Evolutionary conservation across 2,113 vertebrate species (phyloP), one percentile per base, ranked within the genome.

Genomic region (Mesitornis unicolor): DNA sequence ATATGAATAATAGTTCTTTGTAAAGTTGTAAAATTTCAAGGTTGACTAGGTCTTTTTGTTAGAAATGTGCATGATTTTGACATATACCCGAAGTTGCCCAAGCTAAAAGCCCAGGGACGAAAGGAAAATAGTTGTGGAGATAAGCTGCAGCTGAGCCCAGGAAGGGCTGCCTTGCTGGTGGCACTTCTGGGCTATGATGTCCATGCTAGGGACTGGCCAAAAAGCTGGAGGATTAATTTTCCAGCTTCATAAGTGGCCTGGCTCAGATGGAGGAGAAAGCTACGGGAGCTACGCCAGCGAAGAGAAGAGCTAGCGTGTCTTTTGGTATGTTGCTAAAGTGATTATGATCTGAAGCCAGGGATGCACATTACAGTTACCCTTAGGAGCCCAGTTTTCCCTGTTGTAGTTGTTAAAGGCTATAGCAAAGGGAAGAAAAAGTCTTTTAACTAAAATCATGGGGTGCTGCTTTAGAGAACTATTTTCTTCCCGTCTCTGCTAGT

Each of bases 271-370:
- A 79, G n/a, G 36, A 93, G 69, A 47, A 70, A 82, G 74, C 83
- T 64, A 2, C 3, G 60, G 71, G 80, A 90, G 60, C 56, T 78
- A 59, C 84, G 83, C 50, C 86, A 89, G 83, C 0, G 0, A 13
- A 11, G 50, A 63, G 83, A 65, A 86, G 54, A 84, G 35, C 71
- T 81, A 25, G 59, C 3, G 1, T 74, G 89, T 45, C 76, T 78
- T 87, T 42, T 36, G 47, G 19, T 29, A 4, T 14, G 47, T 29
- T 79, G 51, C 64, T 89, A 45, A 84, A 93, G 69, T 14, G 38
- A 10, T 48, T 64, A 51, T 38, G 76, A 47, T 78, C 77, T 68
- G 74, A 84, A 92, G 83, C 83, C 64, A 92, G 78, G 36, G 94
- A 22, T 60, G 74, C 26, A 47, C 60, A 5, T 84, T 31, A 7